Base-by-base conservation (phyloP, 2,797 vertebrate genomes). In the Brachyalestes nurse region DNA sequence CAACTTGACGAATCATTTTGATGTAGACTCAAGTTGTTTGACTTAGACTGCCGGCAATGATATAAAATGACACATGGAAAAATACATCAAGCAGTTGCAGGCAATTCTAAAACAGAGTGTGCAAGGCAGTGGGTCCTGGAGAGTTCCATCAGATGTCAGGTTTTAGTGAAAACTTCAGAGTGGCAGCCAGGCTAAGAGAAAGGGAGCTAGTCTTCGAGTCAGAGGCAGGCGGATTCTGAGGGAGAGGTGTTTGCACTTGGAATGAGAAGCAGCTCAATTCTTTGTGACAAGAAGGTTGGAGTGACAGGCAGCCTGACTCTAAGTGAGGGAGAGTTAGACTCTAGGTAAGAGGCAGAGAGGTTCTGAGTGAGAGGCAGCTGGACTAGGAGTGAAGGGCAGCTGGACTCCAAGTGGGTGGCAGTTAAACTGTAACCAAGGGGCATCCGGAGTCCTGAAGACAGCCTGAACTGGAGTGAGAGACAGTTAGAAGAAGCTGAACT, bases 1-100 rank as follows among this genome's bases (percentile, higher is more conserved):
- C 47, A 75, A 78, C 53, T 71, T 25, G 51, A 6, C 47, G 25
- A 47, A 72, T 53, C 72, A 55, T 74, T 67, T 42, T 45, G 62
- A 78, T 73, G 49, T 74, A 53, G 53, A 47, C 65, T 34, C 73
- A 19, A 28, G 47, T 64, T 53, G 73, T 53, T 57, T 28, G 42
- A 75, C 64, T 69, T 64, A 62, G 28, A 60, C 28, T 53, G 47
- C 14, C 58, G 40, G 28, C 21, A 64, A 72, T 64, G 72, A 53
- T 57, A 10, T 58, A 21, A 13, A 51, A 1, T 58, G 53, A 80
- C 19, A 38, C 25, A 57, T 10, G 21, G 14, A 17, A 58, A 9
- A 72, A 53, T 9, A 12, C 5, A 23, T 25, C 38, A n/a, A 57
- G 55, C 64, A 66, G 34, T 23, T 75, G 38, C 17, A n/a, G 34